A percentile compares a stretch with the other conserved stretches of the same genome.
Conservation (phyloP, 2,797 vertebrate genomes). For the Enteromius radiatus region DNA sequence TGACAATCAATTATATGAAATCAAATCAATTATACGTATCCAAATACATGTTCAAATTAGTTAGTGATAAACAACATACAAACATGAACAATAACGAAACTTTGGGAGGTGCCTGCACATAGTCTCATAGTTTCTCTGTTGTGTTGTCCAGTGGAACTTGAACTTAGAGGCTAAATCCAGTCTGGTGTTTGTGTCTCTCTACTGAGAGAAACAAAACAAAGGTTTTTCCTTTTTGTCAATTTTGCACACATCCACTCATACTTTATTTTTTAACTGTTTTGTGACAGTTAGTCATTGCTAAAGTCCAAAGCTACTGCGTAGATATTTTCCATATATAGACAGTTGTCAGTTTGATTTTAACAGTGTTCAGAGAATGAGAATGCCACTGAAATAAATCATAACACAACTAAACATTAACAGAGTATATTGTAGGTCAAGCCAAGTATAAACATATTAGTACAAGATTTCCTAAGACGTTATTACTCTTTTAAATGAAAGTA, state of each 20-base stretch:
- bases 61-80: not conserved
- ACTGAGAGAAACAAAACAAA: not conserved
- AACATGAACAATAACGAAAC: not conserved
- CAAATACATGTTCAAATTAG: not conserved
- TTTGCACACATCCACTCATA: not conserved
- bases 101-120: slow-evolving; percentile 9
- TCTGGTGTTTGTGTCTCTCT: not conserved
- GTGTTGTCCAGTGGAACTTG: slow-evolving; percentile 15
- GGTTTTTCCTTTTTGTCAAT: not conserved
- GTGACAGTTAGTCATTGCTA: not conserved
- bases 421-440: slow-evolving; percentile 2
- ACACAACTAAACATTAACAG: slow-evolving; percentile 23
- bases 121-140: slow-evolving; percentile 10
- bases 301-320: not conserved
- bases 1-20: slow-evolving; percentile 1
- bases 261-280: slow-evolving; percentile 8
- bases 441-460: slow-evolving; percentile 10
- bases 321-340: slow-evolving; percentile 5
- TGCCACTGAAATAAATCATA: not conserved
- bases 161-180: slow-evolving; percentile 6
- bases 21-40: not conserved
- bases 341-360: not conserved
- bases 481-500: not conserved
- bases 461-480: not conserved
- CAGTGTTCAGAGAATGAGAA: slow-evolving; percentile 9